A percentile compares a stretch with the other conserved stretches of the same genome.
These are phyloP conservation scores for Alsophila aescularia DNA, from an alignment of 2,888 invertebrate genomes.

Conservation along the genomic window DNA sequence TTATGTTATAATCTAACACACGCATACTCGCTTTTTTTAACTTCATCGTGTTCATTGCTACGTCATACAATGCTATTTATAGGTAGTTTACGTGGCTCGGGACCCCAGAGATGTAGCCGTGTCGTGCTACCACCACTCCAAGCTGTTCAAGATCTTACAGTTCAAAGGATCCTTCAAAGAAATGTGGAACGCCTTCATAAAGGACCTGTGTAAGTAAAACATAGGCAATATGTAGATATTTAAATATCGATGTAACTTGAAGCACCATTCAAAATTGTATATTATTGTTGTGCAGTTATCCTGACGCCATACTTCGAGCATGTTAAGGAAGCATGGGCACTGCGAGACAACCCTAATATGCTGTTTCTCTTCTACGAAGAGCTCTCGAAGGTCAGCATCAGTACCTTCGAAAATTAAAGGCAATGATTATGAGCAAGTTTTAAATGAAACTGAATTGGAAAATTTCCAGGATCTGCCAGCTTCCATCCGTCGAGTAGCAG, in stretches of 20 bases:
- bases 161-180: slow-evolving; percentile 83
- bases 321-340: slow-evolving; percentile 88
- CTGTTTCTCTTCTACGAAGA: slow-evolving; percentile 91
- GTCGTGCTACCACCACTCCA: slow-evolving; percentile 89
- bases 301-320: slow-evolving; percentile 89
- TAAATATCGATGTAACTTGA: no score
- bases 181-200: slow-evolving; percentile 86
- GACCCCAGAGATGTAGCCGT: slow-evolving; percentile 93
- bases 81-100: slow-evolving; percentile 90
- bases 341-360: slow-evolving; percentile 85
- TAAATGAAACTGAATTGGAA: not conserved
- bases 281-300: not conserved
- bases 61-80: no score
- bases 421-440: not conserved
- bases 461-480: slow-evolving; percentile 41
- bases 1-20: no score
- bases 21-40: no score
- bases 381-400: slow-evolving; percentile 80
- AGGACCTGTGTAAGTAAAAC: slow-evolving; percentile 79
- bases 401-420: not conserved
- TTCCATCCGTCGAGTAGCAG: slow-evolving; percentile 77
- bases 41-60: no score
- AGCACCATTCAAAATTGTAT: not conserved
- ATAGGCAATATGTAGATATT: no score
- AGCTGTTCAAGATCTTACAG: slow-evolving; percentile 74